Conservation (phyloP, 2,888 invertebrate species). For the Siphlonurus alternatus region DNA sequence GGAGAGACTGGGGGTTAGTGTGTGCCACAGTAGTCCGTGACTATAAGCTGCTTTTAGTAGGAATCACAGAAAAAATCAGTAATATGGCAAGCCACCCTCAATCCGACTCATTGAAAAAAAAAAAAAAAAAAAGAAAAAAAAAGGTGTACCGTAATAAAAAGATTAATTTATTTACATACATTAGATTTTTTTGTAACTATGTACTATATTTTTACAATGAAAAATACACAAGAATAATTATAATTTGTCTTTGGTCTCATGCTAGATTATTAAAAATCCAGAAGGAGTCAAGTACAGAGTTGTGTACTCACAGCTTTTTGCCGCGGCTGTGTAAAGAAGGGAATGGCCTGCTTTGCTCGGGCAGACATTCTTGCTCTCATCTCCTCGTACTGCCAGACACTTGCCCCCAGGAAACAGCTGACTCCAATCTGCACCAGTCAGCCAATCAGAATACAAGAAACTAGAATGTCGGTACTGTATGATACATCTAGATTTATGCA, state of each 20-base stretch:
- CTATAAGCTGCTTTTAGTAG: background rate
- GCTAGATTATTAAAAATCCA: no score
- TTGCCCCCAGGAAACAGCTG: slow-evolving; percentile 52
- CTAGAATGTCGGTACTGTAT: background rate
- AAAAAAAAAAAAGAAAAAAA: no score
- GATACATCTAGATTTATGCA: no score
- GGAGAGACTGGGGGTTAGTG: background rate
- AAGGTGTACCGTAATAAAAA: no score
- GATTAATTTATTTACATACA: no score
- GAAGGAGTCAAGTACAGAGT: no score
- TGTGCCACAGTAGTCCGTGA: background rate
- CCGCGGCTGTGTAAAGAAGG: background rate
- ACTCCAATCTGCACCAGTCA: slow-evolving; percentile 39
- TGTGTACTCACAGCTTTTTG: background rate
- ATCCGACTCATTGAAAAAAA: no score
- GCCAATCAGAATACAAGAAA: background rate
- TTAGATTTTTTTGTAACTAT: no score
- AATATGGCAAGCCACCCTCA: background rate
- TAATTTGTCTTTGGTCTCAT: no score
- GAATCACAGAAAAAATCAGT: slow-evolving; percentile 15
- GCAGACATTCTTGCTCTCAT: slow-evolving; percentile 23
- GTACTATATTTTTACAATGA: no score
- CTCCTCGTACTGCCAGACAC: slow-evolving; percentile 79
- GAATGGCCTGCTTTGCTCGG: background rate
- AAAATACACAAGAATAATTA: no score